Evolutionary conservation across 2,888 invertebrate genomes (phyloP), one percentile per base, ranked within the genome.

Genomic region (Apodemia mormo): DNA sequence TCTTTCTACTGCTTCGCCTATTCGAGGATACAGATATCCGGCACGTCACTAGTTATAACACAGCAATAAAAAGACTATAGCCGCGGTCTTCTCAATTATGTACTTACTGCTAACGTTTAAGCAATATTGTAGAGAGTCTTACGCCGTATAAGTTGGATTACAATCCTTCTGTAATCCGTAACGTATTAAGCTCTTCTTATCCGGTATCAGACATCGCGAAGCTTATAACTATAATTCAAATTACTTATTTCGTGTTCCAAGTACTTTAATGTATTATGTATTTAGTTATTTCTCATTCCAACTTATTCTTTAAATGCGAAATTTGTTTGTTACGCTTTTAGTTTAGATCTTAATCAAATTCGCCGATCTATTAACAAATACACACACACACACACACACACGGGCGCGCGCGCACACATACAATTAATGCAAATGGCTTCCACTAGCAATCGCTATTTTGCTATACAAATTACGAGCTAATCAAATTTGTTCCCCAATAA

Each of bases 181-280:
- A 30, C 33, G 29, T 12, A 14, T 49, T 29, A 12, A 61, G 14
- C 58, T 61, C 22, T 61, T 8, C 30, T 61, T 30, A 61, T 30
- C 58, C 58, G 58, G 6, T 61, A 61, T 61, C 58, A 61, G 58
- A 61, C 58, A 30, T 61, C 12, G 33, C 30, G 30, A 4, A 33
- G 33, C 6, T 49, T 45, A 45, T 45, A 12, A 12, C 3, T 49
- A 14, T 49, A 49, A 6, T 49, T 49, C 14, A 14, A 49, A 49
- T 49, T 49, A 9, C 2, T 9, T 49, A 14, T 49, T 49, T 49
- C 49, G 14, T 49, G 14, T 14, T 45, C 10, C 12, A 3, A 45
- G 12, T 45, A 43, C 12, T 12, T 10, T 8, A 40, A 40, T 40
- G 8, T 40, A 40, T 40, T 40, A 22, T 22, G 22, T 22, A 22